Evolutionary conservation across 2,113 vertebrate species (phyloP).

Genomic region (Sturnus vulgaris): DNA sequence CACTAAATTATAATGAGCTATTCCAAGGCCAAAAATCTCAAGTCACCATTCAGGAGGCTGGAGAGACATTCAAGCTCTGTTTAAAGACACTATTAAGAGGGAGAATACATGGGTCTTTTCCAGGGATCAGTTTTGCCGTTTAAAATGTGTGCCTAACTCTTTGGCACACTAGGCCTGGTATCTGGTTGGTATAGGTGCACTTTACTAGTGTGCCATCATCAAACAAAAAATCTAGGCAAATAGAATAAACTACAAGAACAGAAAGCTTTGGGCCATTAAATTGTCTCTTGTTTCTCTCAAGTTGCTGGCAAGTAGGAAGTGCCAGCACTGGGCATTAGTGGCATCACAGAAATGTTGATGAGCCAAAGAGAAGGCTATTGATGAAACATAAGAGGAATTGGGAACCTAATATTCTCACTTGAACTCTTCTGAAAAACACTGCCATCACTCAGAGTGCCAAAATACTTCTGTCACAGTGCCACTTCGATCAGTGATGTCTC

Average conservation of each 20-base stretch:
- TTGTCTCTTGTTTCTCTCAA: background rate
- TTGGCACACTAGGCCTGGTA: background rate
- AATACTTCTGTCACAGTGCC: background rate
- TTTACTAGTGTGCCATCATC: background rate
- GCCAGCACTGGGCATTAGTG: background rate
- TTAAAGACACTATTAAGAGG: background rate
- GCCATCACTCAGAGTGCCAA: background rate
- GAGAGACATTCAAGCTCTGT: background rate
- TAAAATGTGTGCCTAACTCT: background rate
- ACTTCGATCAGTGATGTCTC: background rate
- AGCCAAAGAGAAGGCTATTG: background rate
- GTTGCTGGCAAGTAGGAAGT: background rate
- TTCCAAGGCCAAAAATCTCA: background rate
- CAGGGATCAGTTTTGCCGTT: background rate
- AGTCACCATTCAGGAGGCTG: background rate
- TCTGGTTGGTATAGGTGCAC: background rate
- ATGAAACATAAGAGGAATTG: background rate
- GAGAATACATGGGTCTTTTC: background rate
- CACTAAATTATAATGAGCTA: background rate
- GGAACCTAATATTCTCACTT: background rate
- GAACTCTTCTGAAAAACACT: background rate
- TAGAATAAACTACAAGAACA: background rate
- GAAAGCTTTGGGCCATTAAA: background rate
- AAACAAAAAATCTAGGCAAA: background rate
- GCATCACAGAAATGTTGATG: background rate